phyloP scores from a whole-genome alignment of 2,113 vertebrate genomes.

The Carassius auratus region DNA sequence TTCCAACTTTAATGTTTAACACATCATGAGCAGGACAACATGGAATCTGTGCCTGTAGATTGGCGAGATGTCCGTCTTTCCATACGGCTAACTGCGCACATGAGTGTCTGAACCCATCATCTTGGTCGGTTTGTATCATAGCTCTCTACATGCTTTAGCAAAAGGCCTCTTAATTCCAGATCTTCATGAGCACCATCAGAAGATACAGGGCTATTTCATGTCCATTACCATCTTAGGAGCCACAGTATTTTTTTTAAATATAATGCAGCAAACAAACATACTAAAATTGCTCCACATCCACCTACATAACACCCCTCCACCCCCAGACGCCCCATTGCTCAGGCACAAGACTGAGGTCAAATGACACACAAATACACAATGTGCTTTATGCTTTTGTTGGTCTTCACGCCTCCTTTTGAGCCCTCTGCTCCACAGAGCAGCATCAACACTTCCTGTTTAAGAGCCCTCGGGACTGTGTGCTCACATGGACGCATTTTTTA shows the following conservation, averaged over 20 bases:
- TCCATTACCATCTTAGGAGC: neutral
- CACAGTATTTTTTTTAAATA: neutral
- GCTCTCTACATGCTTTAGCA: conserved; percentile 6
- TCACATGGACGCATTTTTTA: conserved; percentile 12
- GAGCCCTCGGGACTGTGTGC: neutral
- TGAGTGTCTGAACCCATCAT: neutral
- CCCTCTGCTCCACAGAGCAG: conserved; percentile 17
- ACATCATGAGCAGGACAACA: neutral
- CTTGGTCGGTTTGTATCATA: conserved; percentile 18
- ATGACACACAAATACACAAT: conserved; percentile 5
- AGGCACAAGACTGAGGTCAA: conserved; percentile 48
- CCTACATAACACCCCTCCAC: neutral
- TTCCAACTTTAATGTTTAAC: conserved; percentile 20
- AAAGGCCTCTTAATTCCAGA: conserved; percentile 7
- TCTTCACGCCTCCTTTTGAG: conserved; percentile 42
- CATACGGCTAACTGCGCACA: conserved; percentile 61
- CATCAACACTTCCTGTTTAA: conserved; percentile 38
- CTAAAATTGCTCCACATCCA: neutral
- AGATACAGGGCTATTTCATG: conserved; percentile 21
- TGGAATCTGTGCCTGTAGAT: neutral
- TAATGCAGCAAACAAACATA: conserved; percentile 8
- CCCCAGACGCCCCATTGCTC: conserved; percentile 3
- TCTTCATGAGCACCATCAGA: neutral
- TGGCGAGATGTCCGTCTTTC: conserved; percentile 53
- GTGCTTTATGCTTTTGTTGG: conserved; percentile 33